phyloP scores from a whole-genome alignment of 2,888 invertebrate genomes.

The Rhagium mordax region DNA sequence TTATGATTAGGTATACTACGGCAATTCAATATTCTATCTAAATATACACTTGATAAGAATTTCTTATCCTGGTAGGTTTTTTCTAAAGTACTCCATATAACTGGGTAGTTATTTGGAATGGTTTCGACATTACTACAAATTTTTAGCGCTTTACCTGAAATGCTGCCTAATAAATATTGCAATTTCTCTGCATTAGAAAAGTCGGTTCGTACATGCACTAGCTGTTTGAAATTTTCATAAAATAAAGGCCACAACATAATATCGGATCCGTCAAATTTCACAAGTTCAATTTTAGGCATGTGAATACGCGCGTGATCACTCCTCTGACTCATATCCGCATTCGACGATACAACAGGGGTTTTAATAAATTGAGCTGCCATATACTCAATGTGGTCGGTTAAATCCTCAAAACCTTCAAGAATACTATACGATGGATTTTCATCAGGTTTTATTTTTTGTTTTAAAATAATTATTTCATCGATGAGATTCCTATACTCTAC shows the following conservation, averaged over 20 bases:
- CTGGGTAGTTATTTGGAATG: conserved; percentile 11
- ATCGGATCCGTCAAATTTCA: conserved; percentile 32
- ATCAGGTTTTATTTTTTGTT: conserved; percentile 12
- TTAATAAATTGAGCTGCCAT: conserved; percentile 7
- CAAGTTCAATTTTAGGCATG: conserved; percentile 31
- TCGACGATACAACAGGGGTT: neutral
- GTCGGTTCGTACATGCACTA: conserved; percentile 17
- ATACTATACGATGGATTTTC: conserved; percentile 15
- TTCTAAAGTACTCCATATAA: conserved; percentile 14
- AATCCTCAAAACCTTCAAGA: conserved; percentile 20
- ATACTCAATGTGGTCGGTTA: conserved; percentile 21
- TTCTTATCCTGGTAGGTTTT: conserved; percentile 8
- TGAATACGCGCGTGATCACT: neutral
- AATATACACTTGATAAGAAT: conserved; percentile 9
- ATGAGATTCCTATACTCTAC: conserved; percentile 1
- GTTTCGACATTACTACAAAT: conserved; percentile 25
- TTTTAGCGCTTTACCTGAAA: conserved; percentile 21
- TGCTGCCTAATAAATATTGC: conserved; percentile 27
- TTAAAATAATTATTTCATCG: conserved; percentile 19
- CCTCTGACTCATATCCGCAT: neutral
- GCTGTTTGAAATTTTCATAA: conserved; percentile 38
- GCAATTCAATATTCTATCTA: conserved; percentile 3
- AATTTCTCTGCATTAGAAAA: conserved; percentile 35
- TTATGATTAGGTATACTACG: neutral
- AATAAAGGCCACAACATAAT: conserved; percentile 30